Evolutionary conservation across 1,140 invertebrate genomes (phyloP).

Genomic region (Colletes latitarsis): DNA sequence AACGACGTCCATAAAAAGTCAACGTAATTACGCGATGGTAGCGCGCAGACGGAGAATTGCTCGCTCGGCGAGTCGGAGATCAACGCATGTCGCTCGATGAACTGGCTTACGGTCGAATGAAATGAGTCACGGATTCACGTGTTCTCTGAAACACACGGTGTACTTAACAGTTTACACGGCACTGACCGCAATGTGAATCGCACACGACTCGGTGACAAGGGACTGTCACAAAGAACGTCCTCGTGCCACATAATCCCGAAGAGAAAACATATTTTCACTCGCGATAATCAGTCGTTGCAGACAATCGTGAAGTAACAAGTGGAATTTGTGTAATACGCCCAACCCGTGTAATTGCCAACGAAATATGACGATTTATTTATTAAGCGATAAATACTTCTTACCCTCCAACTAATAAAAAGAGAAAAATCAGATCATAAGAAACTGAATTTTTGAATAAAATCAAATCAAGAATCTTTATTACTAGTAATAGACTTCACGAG

Average conservation of each 20-base stretch:
- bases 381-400: background rate
- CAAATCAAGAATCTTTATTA: no score
- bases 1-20: constrained; percentile 5
- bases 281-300: constrained; percentile 26
- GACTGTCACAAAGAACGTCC: constrained; percentile 60
- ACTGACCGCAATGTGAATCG: constrained; percentile 51
- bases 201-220: constrained; percentile 45
- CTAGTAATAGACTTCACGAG: no score
- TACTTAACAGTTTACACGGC: constrained; percentile 17
- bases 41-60: background rate
- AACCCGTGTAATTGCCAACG: background rate
- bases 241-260: constrained; percentile 56
- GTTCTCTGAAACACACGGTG: constrained; percentile 16
- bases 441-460: no score
- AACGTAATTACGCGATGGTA: background rate
- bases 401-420: no score
- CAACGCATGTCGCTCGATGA: background rate
- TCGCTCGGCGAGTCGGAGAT: background rate
- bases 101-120: constrained; percentile 10
- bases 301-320: constrained; percentile 7
- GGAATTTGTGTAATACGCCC: constrained; percentile 1
- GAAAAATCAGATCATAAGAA: no score
- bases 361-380: no score
- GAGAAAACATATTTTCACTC: constrained; percentile 57
- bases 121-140: constrained; percentile 42